Percentiles rank a stretch among this genome's conserved stretches.
phyloP scores from a whole-genome alignment of 2,888 invertebrate species.

The Omphaloscelis lunosa region DNA sequence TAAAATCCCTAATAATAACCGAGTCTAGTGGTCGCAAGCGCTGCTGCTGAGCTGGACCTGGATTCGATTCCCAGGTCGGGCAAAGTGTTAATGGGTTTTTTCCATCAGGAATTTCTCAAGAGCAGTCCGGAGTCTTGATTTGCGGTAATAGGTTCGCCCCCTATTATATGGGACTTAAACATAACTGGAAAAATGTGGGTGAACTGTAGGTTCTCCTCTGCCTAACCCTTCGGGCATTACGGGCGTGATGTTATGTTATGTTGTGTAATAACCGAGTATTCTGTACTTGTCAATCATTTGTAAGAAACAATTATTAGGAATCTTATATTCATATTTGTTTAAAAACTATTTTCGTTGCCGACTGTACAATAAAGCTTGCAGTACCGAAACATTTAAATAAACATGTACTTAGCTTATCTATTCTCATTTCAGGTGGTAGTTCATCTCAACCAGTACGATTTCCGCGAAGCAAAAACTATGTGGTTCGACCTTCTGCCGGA shows the following conservation, averaged over 20 bases:
- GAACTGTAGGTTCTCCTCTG: not conserved
- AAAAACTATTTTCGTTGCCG: not conserved
- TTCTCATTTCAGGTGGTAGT: constrained; percentile 90
- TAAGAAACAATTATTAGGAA: not conserved
- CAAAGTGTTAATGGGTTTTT: too few species aligned
- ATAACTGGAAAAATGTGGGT: not conserved
- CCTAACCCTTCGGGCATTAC: not conserved
- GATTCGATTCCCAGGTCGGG: too few species aligned
- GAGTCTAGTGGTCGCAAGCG: too few species aligned
- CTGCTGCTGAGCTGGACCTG: not conserved
- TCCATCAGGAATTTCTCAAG: not conserved
- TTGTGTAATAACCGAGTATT: not conserved
- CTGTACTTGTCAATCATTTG: not conserved
- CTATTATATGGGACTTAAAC: not conserved
- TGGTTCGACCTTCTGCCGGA: constrained; percentile 94
- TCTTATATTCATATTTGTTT: not conserved
- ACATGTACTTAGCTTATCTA: not conserved
- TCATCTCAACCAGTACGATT: constrained; percentile 92
- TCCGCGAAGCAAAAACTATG: constrained; percentile 92
- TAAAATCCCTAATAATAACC: too few species aligned
- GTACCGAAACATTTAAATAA: not conserved
- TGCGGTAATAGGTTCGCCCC: too few species aligned
- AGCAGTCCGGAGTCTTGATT: too few species aligned
- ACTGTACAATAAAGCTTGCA: not conserved
- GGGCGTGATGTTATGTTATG: not conserved